Evolutionary conservation across 1,140 invertebrate species (phyloP).

Genomic region (Drosophila paulistorum): DNA sequence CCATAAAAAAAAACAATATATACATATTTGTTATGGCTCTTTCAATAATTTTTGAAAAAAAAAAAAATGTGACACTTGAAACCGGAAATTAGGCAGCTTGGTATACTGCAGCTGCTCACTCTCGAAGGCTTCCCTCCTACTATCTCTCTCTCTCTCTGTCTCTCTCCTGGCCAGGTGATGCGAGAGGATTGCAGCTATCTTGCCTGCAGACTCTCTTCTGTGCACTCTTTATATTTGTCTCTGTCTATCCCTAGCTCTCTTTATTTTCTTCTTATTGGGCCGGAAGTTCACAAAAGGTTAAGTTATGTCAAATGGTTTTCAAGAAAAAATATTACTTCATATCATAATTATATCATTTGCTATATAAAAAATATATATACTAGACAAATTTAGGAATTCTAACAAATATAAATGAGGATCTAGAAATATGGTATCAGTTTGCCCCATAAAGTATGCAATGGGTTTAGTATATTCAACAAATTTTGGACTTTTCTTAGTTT

Average conservation of each 20-base stretch:
- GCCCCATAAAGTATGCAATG: no score
- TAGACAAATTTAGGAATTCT: no score
- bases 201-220: not conserved
- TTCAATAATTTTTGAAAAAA: slow-evolving; percentile 67
- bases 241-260: slow-evolving; percentile 31
- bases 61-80: slow-evolving; percentile 74
- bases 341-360: no score
- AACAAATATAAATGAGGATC: no score
- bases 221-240: not conserved
- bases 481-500: no score
- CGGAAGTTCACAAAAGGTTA: slow-evolving; percentile 5
- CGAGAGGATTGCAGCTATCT: not conserved
- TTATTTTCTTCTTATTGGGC: not conserved
- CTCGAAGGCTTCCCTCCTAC: slow-evolving; percentile 25
- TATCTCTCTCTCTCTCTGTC: not conserved
- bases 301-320: slow-evolving; percentile 1
- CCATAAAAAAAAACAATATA: slow-evolving; percentile 60
- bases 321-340: not conserved
- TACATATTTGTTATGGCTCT: slow-evolving; percentile 71
- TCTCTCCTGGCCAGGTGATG: slow-evolving; percentile 12
- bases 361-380: no score
- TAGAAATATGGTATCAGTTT: no score
- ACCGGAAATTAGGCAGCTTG: slow-evolving; percentile 75
- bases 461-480: no score
- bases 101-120: slow-evolving; percentile 61